A percentile compares a stretch with the other conserved stretches of the same genome.
Evolutionary conservation across 2,888 invertebrate species (phyloP).

Genomic region (Drosophila prostipennis): DNA sequence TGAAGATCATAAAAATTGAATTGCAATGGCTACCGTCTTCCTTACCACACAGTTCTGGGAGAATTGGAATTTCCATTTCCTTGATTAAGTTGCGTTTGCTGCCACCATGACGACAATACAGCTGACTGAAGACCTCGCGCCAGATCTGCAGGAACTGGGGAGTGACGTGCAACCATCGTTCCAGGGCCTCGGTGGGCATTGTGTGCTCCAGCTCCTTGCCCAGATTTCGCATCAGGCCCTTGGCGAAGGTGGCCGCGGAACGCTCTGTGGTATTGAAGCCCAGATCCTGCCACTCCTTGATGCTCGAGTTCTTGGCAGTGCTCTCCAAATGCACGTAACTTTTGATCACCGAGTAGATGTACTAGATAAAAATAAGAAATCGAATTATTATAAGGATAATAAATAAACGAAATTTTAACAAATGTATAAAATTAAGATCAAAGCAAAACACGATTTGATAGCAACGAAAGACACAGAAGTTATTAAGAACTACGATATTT

Average conservation of each 20-base stretch:
- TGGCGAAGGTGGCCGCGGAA: conserved; percentile 86
- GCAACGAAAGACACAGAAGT: background rate
- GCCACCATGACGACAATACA: conserved; percentile 83
- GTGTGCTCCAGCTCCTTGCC: conserved; percentile 76
- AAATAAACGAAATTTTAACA: too few species aligned
- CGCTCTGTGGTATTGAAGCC: conserved; percentile 87
- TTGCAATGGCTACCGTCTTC: too few species aligned
- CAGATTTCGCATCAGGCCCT: conserved; percentile 85
- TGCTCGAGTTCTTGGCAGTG: conserved; percentile 85
- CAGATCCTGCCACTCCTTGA: conserved; percentile 86
- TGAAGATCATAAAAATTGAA: too few species aligned
- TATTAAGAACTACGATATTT: background rate
- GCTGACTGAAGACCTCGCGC: conserved; percentile 85
- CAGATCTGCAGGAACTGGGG: conserved; percentile 85
- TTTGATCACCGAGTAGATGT: conserved; percentile 90
- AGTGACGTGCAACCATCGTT: conserved; percentile 85
- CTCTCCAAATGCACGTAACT: conserved; percentile 89
- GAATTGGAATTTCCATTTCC: conserved; percentile 62
- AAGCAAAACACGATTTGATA: background rate
- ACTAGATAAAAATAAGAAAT: conserved; percentile 83
- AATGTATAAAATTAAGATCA: too few species aligned
- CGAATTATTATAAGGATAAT: too few species aligned
- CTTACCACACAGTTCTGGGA: conserved; percentile 67
- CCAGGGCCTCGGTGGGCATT: conserved; percentile 74
- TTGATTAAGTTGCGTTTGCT: conserved; percentile 59